A percentile compares a stretch with the other conserved stretches of the same genome.
Evolutionary conservation across 1,140 invertebrate genomes (phyloP).

Genomic region (Dolichoris vasculosae): DNA sequence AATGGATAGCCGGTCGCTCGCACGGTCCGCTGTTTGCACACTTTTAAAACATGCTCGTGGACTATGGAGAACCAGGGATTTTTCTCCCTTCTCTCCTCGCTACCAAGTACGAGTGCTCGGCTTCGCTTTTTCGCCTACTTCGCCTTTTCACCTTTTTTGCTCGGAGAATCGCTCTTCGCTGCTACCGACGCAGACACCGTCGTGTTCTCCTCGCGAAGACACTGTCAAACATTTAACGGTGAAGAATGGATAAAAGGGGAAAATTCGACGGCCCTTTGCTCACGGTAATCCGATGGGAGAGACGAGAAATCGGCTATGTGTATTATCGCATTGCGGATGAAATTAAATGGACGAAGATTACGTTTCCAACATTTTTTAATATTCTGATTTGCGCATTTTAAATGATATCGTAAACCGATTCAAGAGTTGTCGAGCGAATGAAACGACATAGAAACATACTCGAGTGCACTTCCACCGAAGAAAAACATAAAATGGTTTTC

Average conservation of each 20-base stretch:
- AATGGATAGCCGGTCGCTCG: slow-evolving; percentile 63
- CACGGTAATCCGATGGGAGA: background rate
- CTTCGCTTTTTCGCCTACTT: background rate
- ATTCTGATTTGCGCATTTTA: background rate
- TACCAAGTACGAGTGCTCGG: background rate
- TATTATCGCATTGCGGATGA: background rate
- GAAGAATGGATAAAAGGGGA: background rate
- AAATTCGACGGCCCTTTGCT: background rate
- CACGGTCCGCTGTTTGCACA: slow-evolving; percentile 65
- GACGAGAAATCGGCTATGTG: too few relatives aligned
- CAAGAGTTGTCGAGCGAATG: too few relatives aligned
- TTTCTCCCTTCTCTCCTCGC: background rate
- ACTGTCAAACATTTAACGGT: background rate
- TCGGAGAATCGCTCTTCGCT: background rate
- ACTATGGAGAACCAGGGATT: slow-evolving; percentile 58
- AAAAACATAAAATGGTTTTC: too few relatives aligned
- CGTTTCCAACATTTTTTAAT: background rate
- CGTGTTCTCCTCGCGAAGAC: background rate
- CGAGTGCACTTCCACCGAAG: too few relatives aligned
- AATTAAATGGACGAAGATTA: background rate
- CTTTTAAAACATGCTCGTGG: slow-evolving; percentile 66
- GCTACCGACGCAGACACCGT: background rate
- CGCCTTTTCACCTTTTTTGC: background rate
- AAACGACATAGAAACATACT: too few relatives aligned
- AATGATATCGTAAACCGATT: background rate